A percentile compares a stretch with the other conserved stretches of the same genome.
These are phyloP conservation scores for Julus scanicus DNA, from an alignment of 2,888 invertebrate species.

Conservation along the genomic window DNA sequence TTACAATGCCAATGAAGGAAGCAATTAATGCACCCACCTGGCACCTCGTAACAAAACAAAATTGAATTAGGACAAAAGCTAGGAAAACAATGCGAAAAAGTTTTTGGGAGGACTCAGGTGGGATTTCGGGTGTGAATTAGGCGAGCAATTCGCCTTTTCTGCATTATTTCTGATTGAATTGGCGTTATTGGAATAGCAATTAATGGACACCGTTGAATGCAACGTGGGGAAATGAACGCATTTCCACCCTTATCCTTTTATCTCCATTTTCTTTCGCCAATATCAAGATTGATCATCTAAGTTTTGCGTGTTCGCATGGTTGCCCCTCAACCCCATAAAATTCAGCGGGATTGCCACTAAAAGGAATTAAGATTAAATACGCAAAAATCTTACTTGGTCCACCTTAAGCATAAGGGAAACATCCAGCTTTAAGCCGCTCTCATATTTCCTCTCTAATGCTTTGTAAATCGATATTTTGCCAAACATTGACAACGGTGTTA, in stretches of 20 bases:
- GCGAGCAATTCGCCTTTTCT: conserved; percentile 6
- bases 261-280: conserved; percentile 33
- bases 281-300: conserved; percentile 33
- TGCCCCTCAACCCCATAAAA: conserved; percentile 33
- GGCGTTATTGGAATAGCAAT: conserved; percentile 33
- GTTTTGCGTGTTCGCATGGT: conserved; percentile 33
- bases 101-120: not conserved
- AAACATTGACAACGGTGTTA: conserved; percentile 33
- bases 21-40: not conserved
- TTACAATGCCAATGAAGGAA: not conserved
- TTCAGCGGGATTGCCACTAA: conserved; percentile 33
- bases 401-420: conserved; percentile 33
- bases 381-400: conserved; percentile 21
- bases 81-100: conserved; percentile 24
- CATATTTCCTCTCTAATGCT: conserved; percentile 33
- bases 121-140: conserved; percentile 17
- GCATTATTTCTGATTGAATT: conserved; percentile 22
- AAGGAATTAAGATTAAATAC: conserved; percentile 26
- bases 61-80: not conserved
- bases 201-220: conserved; percentile 7
- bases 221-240: conserved; percentile 13
- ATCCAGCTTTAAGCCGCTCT: conserved; percentile 23
- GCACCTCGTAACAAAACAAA: not conserved
- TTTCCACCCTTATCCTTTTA: conserved; percentile 4
- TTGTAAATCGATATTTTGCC: conserved; percentile 33